Evolutionary conservation across 2,888 invertebrate genomes (phyloP), one percentile per base, ranked within the genome.

Genomic region (Poecilobothrus nobilitatus): DNA sequence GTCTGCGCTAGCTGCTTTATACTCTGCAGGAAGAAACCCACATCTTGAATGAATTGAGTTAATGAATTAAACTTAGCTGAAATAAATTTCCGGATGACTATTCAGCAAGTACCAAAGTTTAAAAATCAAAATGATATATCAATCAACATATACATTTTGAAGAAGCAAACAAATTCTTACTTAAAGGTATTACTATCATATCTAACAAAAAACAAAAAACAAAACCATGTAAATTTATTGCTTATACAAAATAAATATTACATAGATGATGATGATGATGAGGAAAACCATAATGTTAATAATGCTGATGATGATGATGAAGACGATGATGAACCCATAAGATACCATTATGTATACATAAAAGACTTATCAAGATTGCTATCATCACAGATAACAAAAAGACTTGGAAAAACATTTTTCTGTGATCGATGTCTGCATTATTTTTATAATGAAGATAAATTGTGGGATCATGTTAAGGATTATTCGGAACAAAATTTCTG

Each of bases 1-100:
- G 74, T 71, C 74, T 63, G 68, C 76, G 64, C 67, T 73, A 18
- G 71, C 74, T 27, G 74, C 75, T 37, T 64, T 76, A 63, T 71
- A 71, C 69, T 73, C 74, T 1, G 69, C 67, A 12, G 34, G 66
- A 62, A 53, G 33, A 15, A 1, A 74, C 68, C 9, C 64, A 18
- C 63, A 74, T 22, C 66, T 72, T 66, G 12, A 69, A 65, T n/a
- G 18, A 8, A 68, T 70, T 20, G 68, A 68, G 9, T 73, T 74
- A 5, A n/a, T n/a, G 5, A 61, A 12, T 53, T 73, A 21, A 70
- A 74, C n/a, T 73, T 73, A 64, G 67, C 70, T 1, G 69, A 70
- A 0, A 70, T 76, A 18, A 34, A 72, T 8, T 74, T 76, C 65
- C 75, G 75, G 0, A 67, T 75, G 20, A 66, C 68, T 20, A 64